phyloP scores from a whole-genome alignment of 2,888 invertebrate genomes.

The Acanthopleura granulata region DNA sequence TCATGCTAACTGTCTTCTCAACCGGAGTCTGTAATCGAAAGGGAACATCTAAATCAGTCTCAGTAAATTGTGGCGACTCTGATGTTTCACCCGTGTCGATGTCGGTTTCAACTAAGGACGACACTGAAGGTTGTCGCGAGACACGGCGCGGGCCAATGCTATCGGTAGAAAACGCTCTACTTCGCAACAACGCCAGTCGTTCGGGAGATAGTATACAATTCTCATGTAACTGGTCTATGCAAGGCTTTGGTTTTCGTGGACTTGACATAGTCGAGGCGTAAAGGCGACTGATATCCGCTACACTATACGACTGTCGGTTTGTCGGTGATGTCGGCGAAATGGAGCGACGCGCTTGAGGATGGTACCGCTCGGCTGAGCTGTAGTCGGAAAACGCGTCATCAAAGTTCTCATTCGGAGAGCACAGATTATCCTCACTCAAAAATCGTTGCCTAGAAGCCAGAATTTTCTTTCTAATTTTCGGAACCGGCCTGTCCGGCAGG shows the following conservation, averaged over 20 bases:
- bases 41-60: slow-evolving; percentile 53
- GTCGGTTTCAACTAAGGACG: slow-evolving; percentile 56
- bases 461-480: slow-evolving; percentile 43
- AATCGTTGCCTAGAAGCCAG: slow-evolving; percentile 49
- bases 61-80: slow-evolving; percentile 37
- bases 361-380: background rate
- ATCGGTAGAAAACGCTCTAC: slow-evolving; percentile 55
- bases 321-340: background rate
- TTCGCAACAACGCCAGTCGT: slow-evolving; percentile 37
- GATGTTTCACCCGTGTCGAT: slow-evolving; percentile 51
- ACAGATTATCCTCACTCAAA: slow-evolving; percentile 54
- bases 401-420: slow-evolving; percentile 24
- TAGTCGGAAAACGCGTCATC: slow-evolving; percentile 38
- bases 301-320: slow-evolving; percentile 14
- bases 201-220: slow-evolving; percentile 58
- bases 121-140: slow-evolving; percentile 33
- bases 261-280: slow-evolving; percentile 18
- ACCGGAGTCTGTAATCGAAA: slow-evolving; percentile 49
- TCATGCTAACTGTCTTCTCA: slow-evolving; percentile 59
- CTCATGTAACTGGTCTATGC: slow-evolving; percentile 49
- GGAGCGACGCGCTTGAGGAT: background rate
- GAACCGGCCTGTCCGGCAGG: slow-evolving; percentile 28
- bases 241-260: slow-evolving; percentile 26
- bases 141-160: slow-evolving; percentile 43
- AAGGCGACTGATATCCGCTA: slow-evolving; percentile 24